phyloP scores from a whole-genome alignment of 2,888 invertebrate genomes.

The Aporophyla lueneburgensis region DNA sequence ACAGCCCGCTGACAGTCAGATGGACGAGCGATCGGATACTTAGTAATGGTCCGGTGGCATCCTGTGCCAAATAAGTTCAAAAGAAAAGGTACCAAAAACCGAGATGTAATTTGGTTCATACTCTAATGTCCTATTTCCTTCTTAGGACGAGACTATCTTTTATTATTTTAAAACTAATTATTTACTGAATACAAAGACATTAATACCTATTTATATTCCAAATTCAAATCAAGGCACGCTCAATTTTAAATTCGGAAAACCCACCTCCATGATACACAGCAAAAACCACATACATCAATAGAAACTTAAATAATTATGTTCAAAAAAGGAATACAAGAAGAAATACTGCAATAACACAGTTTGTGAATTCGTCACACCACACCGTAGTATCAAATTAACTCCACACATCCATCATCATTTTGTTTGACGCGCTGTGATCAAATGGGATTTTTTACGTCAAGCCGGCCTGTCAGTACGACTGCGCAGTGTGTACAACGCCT shows the following conservation, averaged over 20 bases:
- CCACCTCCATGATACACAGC: conserved; percentile 23
- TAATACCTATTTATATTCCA: not conserved
- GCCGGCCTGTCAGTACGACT: conserved; percentile 67
- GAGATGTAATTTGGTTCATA: not conserved
- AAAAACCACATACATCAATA: conserved; percentile 52
- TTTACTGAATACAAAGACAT: not conserved
- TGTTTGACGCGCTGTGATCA: conserved; percentile 78
- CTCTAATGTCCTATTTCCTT: not conserved
- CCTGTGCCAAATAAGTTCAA: not conserved
- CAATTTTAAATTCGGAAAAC: conserved; percentile 32
- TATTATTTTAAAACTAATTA: not conserved
- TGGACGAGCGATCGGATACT: too few species aligned
- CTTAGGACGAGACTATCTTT: not conserved
- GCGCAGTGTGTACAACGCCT: conserved; percentile 67
- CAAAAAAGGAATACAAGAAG: conserved; percentile 54
- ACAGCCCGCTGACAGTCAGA: too few species aligned
- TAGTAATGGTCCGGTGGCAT: too few species aligned
- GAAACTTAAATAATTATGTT: conserved; percentile 64
- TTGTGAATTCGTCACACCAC: conserved; percentile 73
- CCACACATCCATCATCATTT: conserved; percentile 81
- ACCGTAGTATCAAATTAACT: conserved; percentile 62
- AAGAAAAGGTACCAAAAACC: not conserved
- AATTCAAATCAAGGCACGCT: conserved; percentile 27
- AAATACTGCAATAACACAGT: conserved; percentile 62
- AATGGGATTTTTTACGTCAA: conserved; percentile 76